Base-by-base conservation (phyloP, 2,888 invertebrate species). In the Clunio marinus region DNA sequence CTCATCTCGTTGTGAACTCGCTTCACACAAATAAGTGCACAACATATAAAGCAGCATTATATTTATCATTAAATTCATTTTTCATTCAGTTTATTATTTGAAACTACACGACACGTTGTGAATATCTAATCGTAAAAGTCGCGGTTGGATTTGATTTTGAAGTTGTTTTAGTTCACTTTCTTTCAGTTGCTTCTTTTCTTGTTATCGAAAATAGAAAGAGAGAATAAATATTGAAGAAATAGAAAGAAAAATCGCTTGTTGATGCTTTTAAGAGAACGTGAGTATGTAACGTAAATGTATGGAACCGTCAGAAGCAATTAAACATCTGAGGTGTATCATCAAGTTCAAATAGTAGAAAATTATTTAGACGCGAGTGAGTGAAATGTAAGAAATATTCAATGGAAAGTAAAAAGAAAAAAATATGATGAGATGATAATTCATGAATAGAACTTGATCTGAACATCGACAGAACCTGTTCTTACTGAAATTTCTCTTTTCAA, bases 111-210 rank as follows among this genome's bases (percentile, higher is more conserved):
- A 4, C 15, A 3, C 4, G 15, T n/a, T 15, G 41, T 22, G 13
- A 51, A 22, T 13, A 22, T 51, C 7, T 51, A 51, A 51, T 51
- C 17, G 51, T 3, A 17, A 22, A 20, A 20, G 51, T 7, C 51
- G 51, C 51, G 51, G 51, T 22, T 51, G 17, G 22, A 51, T 17
- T 13, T 22, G 22, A 17, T 20, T n/a, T n/a, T n/a, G n/a, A n/a
- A n/a, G n/a, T n/a, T n/a, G 3, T 51, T 20, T 63, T 13, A n/a
- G 10, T 65, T 63, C 41, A 63, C 63, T 63, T 65, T 65, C 63
- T 65, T 20, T 51, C 51, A 22, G 8, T 22, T 13, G 41, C 41
- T 41, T 13, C n/a, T n/a, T 41, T 51, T 8, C 13, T 51, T 22
- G n/a, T 2, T 51, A 2, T 17, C 7, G 20, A 7, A 45, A n/a